Conservation (phyloP, 2,113 vertebrate species). For the Benitochromis conjunctus region DNA sequence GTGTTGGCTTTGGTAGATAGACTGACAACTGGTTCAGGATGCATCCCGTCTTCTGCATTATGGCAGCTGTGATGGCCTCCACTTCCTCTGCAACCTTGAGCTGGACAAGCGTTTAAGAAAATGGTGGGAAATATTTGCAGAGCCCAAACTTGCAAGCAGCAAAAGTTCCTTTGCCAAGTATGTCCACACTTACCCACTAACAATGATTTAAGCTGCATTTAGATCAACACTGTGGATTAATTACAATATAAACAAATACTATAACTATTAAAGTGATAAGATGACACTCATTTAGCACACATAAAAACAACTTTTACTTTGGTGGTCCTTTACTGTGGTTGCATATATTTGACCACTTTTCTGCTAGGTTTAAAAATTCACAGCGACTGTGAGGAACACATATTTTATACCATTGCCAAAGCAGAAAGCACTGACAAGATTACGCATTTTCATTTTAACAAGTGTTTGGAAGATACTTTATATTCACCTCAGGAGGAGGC, state of each 20-base stretch:
- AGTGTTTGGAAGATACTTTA: constrained; percentile 10
- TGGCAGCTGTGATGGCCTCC: background rate
- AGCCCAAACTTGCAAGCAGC: background rate
- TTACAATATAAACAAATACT: background rate
- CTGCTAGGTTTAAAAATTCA: background rate
- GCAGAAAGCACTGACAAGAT: background rate
- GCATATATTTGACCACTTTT: background rate
- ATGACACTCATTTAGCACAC: background rate
- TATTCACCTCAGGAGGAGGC: constrained; percentile 17
- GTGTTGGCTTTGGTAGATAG: background rate
- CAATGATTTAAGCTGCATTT: background rate
- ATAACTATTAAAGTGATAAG: background rate
- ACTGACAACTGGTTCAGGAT: background rate
- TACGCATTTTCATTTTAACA: background rate
- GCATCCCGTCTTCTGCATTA: background rate
- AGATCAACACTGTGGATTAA: background rate
- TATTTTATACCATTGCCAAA: background rate
- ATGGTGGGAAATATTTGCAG: background rate
- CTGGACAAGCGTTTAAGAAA: background rate
- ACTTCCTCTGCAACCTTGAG: background rate
- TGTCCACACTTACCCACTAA: background rate
- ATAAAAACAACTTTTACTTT: background rate
- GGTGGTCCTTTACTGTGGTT: background rate
- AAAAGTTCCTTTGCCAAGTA: background rate
- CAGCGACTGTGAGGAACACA: background rate